Base-by-base conservation (phyloP, 2,888 invertebrate species). In the Plebejus anna region DNA sequence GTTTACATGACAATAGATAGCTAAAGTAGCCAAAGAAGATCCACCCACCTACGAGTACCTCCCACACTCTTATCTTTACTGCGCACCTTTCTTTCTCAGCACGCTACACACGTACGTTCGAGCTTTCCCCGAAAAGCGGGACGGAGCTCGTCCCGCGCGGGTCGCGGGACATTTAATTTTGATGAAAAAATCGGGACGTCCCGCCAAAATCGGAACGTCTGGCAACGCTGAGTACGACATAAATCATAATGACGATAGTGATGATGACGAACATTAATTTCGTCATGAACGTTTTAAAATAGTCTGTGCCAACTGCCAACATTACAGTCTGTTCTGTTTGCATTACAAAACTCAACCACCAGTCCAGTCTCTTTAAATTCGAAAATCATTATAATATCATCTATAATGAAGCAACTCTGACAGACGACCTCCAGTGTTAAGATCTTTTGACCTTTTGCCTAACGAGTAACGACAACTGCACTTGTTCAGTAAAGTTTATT, bases 201-300 rank as follows among this genome's bases (percentile, higher is more conserved):
- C 22, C 22, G 22, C 22, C 22, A 22, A 22, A 22, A 22, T 22
- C 22, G 0, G 22, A 22, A 22, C 22, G 22, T 22, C 22, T 22
- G 22, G 22, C 22, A 22, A 22, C 22, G 22, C 22, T 22, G 22
- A 22, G 22, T 22, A 22, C 16, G n/a, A 57, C 22, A 59, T 22
- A 22, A 22, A 22, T 22, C 22, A 22, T 1, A 36, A 72, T 76
- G 28, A 66, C 32, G 66, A 32, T 66, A 66, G 16, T 70, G 57
- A 76, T 71, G 28, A 42, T 72, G 28, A 7, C 28, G 42, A 38
- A n/a, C 66, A 75, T 66, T 75, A 47, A 66, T 75, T 75, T 42
- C 66, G 75, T 66, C 66, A 75, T 70, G 59, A 22, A 66, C 22
- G 32, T 66, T 66, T 32, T 66, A 66, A 66, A 66, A 36, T 66